These are phyloP conservation scores for Anadara kagoshimensis DNA, from an alignment of 1,140 invertebrate species.

Conservation along the genomic window DNA sequence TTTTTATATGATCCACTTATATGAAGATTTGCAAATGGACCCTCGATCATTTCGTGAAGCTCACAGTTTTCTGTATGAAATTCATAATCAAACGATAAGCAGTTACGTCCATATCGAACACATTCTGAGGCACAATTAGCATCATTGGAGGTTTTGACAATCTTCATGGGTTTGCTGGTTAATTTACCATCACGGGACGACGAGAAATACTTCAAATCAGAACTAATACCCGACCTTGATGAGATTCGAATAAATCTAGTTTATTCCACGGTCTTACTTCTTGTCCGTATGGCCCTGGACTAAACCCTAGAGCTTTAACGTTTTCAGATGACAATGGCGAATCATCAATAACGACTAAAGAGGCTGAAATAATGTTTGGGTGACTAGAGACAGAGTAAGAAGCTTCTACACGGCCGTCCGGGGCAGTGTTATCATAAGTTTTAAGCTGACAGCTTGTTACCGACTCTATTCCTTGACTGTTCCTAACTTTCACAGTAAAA, in stretches of 20 bases:
- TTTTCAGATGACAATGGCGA: slow-evolving; percentile 24
- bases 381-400: slow-evolving; percentile 44
- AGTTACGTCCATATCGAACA: slow-evolving; percentile 33
- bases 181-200: slow-evolving; percentile 42
- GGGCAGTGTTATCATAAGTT: slow-evolving; percentile 50
- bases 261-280: slow-evolving; percentile 43
- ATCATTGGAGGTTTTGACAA: slow-evolving; percentile 1
- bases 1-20: slow-evolving; percentile 42
- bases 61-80: slow-evolving; percentile 42
- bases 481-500: slow-evolving; percentile 49
- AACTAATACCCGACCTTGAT: slow-evolving; percentile 7
- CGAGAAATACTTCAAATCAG: slow-evolving; percentile 38
- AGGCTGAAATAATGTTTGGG: slow-evolving; percentile 37
- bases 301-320: slow-evolving; percentile 37
- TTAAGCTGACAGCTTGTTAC: slow-evolving; percentile 30
- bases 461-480: slow-evolving; percentile 38
- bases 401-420: slow-evolving; percentile 45
- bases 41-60: slow-evolving; percentile 39
- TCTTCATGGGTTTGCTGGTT: slow-evolving; percentile 25
- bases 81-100: slow-evolving; percentile 49
- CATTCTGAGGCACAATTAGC: slow-evolving; percentile 43
- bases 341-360: slow-evolving; percentile 47
- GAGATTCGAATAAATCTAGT: slow-evolving; percentile 27
- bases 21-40: slow-evolving; percentile 30
- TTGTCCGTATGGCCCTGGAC: slow-evolving; percentile 34